phyloP scores from a whole-genome alignment of 2,113 vertebrate genomes.

The Chlamydotis undulata region DNA sequence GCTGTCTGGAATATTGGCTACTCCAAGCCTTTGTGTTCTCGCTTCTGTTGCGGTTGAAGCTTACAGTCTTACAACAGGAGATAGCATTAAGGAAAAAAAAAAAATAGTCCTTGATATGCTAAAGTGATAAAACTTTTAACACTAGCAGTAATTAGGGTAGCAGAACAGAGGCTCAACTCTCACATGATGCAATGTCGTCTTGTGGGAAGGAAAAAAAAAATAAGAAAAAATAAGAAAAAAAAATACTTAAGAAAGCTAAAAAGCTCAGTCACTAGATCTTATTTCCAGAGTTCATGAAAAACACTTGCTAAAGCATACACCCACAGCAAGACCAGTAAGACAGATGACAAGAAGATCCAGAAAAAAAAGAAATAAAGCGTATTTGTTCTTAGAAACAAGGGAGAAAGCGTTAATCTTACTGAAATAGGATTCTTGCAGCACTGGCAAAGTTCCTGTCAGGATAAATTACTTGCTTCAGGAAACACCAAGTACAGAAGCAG shows the following conservation, averaged over 20 bases:
- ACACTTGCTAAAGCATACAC: background rate
- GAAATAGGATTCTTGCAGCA: slow-evolving; percentile 7
- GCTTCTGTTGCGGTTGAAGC: background rate
- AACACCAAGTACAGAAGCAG: background rate
- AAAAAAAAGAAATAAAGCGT: background rate
- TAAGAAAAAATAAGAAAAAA: no score
- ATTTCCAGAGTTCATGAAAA: background rate
- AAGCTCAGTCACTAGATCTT: background rate
- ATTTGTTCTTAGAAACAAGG: slow-evolving; percentile 8
- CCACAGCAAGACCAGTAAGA: background rate
- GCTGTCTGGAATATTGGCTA: background rate
- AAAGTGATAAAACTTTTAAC: background rate
- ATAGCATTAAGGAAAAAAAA: background rate
- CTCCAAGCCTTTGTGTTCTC: background rate
- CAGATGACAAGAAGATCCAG: background rate
- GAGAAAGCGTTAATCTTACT: background rate
- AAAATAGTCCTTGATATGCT: no score
- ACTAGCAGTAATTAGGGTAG: background rate
- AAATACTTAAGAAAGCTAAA: background rate
- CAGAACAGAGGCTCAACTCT: background rate
- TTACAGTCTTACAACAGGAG: background rate
- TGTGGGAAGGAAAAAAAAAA: background rate
- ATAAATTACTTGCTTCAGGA: slow-evolving; percentile 46
- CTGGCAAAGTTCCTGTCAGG: slow-evolving; percentile 3
- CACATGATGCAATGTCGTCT: background rate